These are phyloP conservation scores for Trididemnum nubilum DNA, from an alignment of 23 tunicate species.

Conservation along the genomic window DNA sequence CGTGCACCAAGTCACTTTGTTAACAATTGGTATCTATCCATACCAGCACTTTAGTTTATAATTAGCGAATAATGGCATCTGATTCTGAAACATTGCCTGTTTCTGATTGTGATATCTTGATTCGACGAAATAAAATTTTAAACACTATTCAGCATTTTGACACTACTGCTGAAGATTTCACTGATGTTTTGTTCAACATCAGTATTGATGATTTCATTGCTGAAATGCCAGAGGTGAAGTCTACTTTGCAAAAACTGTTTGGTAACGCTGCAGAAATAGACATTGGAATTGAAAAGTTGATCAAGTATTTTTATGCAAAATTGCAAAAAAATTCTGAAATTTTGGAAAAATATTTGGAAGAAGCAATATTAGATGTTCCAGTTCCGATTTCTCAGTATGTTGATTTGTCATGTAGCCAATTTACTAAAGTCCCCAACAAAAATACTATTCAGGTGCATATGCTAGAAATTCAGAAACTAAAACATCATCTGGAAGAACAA, in stretches of 20 bases:
- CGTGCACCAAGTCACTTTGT: too few species aligned
- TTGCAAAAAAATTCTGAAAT: conserved; percentile 42
- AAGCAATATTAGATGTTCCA: conserved; percentile 37
- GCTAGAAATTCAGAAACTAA: too few species aligned
- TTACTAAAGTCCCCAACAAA: too few species aligned
- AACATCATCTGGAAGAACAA: too few species aligned
- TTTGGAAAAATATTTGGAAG: conserved; percentile 36
- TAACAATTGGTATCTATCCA: too few species aligned
- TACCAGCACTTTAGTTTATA: too few species aligned
- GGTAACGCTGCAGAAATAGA: conserved; percentile 5
- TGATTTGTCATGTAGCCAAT: too few species aligned
- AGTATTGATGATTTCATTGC: conserved; percentile 38
- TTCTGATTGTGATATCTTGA: too few species aligned
- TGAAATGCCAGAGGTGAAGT: conserved; percentile 15
- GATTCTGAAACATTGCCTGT: too few species aligned
- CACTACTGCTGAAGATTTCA: conserved; percentile 44
- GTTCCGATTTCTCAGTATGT: too few species aligned
- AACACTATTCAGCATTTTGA: conserved; percentile 46
- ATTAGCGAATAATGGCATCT: too few species aligned
- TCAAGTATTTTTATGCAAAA: conserved; percentile 29
- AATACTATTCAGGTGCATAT: too few species aligned
- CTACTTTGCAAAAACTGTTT: conserved; percentile 2
- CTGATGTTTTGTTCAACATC: conserved; percentile 41
- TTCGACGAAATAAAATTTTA: conserved; percentile 16
- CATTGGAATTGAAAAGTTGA: conserved; percentile 10